Percentiles rank a stretch among this genome's conserved stretches.
phyloP scores from a whole-genome alignment of 2,113 vertebrate genomes.

The Corythornis madagascariensis region DNA sequence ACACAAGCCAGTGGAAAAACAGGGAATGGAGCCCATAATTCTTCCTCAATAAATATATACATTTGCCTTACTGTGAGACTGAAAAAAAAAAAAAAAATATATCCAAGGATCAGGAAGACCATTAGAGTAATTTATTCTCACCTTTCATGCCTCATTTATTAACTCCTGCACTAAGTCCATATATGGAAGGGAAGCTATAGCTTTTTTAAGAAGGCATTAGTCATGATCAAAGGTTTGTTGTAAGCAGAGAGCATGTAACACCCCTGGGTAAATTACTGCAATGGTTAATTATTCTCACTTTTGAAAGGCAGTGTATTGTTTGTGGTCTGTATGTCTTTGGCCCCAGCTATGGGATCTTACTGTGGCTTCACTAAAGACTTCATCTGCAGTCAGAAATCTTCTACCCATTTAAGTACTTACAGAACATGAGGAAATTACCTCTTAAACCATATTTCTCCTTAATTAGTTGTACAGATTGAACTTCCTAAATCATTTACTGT shows the following conservation, averaged over 20 bases:
- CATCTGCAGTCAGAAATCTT: slow-evolving; percentile 27
- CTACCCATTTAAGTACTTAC: slow-evolving; percentile 1
- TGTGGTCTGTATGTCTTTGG: slow-evolving; percentile 8
- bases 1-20: background rate
- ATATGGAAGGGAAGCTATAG: background rate
- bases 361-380: slow-evolving; percentile 28
- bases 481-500: slow-evolving; percentile 50
- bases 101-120: background rate
- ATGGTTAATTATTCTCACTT: slow-evolving; percentile 21
- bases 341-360: background rate
- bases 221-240: slow-evolving; percentile 12
- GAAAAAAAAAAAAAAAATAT: background rate
- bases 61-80: background rate
- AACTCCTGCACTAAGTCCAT: background rate
- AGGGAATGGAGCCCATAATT: background rate
- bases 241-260: background rate
- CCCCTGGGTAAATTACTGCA: background rate
- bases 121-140: background rate
- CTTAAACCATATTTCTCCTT: slow-evolving; percentile 33
- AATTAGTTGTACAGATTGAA: slow-evolving; percentile 60
- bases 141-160: background rate
- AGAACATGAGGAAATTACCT: slow-evolving; percentile 46
- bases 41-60: background rate
- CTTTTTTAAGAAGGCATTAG: slow-evolving; percentile 24
- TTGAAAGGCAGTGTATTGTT: slow-evolving; percentile 24